phyloP scores from a whole-genome alignment of 2,888 invertebrate genomes.

The Chaetogeoica ovagalla region DNA sequence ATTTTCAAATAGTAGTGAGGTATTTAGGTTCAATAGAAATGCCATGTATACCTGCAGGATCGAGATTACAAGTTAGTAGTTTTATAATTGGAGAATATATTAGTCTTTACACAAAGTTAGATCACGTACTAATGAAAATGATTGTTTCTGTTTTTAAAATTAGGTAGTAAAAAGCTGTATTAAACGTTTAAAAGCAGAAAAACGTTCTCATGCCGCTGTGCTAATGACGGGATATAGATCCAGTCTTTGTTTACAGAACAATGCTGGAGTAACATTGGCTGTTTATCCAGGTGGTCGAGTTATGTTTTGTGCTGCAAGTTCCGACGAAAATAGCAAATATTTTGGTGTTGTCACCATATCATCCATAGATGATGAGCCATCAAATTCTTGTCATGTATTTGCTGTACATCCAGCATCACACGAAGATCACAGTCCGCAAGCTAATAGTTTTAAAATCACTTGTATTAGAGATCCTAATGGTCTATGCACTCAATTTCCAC shows the following conservation, averaged over 20 bases:
- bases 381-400: slow-evolving; percentile 93
- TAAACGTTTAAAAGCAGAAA: slow-evolving; percentile 82
- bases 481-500: slow-evolving; percentile 86
- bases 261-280: slow-evolving; percentile 76
- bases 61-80: slow-evolving; percentile 66
- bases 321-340: slow-evolving; percentile 87
- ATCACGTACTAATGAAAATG: background rate
- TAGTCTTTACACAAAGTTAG: background rate
- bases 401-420: slow-evolving; percentile 90
- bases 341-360: slow-evolving; percentile 91
- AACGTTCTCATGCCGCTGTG: slow-evolving; percentile 81
- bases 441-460: slow-evolving; percentile 80
- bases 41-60: slow-evolving; percentile 78
- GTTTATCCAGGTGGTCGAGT: slow-evolving; percentile 85
- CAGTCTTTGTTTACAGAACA: slow-evolving; percentile 77
- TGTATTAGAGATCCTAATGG: slow-evolving; percentile 81
- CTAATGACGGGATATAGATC: slow-evolving; percentile 82
- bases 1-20: slow-evolving; percentile 78
- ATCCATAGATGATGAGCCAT: slow-evolving; percentile 67
- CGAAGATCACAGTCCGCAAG: slow-evolving; percentile 75
- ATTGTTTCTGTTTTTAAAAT: slow-evolving; percentile 14
- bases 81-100: background rate
- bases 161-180: slow-evolving; percentile 85
- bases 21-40: slow-evolving; percentile 96
- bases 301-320: slow-evolving; percentile 85